phyloP scores from a whole-genome alignment of 2,797 vertebrate genomes.

The Malacoraja senta region DNA sequence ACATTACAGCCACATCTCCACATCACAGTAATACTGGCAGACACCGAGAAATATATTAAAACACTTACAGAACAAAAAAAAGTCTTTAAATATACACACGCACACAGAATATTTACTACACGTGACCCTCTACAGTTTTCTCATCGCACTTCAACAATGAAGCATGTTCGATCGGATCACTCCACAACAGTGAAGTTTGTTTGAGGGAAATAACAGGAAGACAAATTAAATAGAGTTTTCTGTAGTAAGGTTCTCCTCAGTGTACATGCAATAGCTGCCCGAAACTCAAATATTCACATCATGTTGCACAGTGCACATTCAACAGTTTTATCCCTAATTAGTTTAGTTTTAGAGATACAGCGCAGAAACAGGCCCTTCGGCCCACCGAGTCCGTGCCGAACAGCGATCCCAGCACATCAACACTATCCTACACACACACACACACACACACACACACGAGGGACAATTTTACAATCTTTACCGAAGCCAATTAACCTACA shows the following conservation, averaged over 20 bases:
- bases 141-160: constrained; percentile 28
- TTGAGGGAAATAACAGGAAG: neutral
- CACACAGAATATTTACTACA: constrained; percentile 22
- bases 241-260: constrained; percentile 34
- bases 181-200: constrained; percentile 32
- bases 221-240: constrained; percentile 32
- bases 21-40: constrained; percentile 36
- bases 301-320: constrained; percentile 25
- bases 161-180: constrained; percentile 22
- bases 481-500: too few species aligned
- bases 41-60: constrained; percentile 34
- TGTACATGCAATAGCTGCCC: constrained; percentile 18
- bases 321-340: neutral
- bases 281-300: constrained; percentile 36
- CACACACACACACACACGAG: too few species aligned
- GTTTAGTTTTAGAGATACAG: too few species aligned
- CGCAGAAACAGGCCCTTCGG: too few species aligned
- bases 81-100: constrained; percentile 36
- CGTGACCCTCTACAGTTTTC: constrained; percentile 28
- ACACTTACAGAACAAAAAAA: constrained; percentile 23
- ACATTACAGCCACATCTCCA: constrained; percentile 4
- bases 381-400: too few species aligned
- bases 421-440: too few species aligned
- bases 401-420: too few species aligned
- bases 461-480: too few species aligned